Base-by-base conservation (phyloP, 1,140 invertebrate species). In the Drosophila baimaii region DNA sequence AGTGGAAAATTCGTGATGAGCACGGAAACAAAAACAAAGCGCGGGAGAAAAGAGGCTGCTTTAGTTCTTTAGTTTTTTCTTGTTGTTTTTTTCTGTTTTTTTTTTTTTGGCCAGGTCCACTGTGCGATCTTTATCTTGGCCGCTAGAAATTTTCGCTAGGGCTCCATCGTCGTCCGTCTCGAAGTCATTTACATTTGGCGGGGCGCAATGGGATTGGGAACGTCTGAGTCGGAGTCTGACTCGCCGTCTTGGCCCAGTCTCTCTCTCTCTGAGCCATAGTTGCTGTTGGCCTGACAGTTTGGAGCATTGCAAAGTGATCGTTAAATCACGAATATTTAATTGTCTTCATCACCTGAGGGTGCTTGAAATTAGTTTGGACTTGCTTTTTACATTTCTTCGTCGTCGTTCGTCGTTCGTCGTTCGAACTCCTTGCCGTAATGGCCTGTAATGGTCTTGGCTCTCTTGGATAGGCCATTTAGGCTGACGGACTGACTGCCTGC, bases 301-400 rank as follows among this genome's bases (percentile, higher is more conserved):
- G 66, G 80, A 90, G 83, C 90, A 91, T 90, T 88, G 86, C 86
- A 82, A 91, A 91, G 91, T 91, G 90, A 91, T 91, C 90, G 90
- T 91, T 91, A 90, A 91, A 91, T 91, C 90, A 91, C 90, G 90
- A 91, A 91, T 91, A 91, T 91, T 91, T 91, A 91, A 91, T 91
- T 91, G 90, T 91, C 88, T 91, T 91, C 86, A 91, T 91, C 90
- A 91, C 90, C 90, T 88, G 80, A 91, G 90, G 90, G 84, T 89
- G 83, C 78, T 91, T 90, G 78, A 90, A 89, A 89, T 89, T 89
- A 89, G 84, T 89, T 84, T 89, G 85, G 85, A 81, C 79, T 90
- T 90, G 85, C 69, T 80, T 81, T 64, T 71, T 77, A 78, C 84
- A 90, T 90, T 89, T 89, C 84, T 78, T 79, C 74, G 69, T 84